A percentile compares a stretch with the other conserved stretches of the same genome.
phyloP scores from a whole-genome alignment of 1,140 invertebrate species.

The Listronotus oregonensis region DNA sequence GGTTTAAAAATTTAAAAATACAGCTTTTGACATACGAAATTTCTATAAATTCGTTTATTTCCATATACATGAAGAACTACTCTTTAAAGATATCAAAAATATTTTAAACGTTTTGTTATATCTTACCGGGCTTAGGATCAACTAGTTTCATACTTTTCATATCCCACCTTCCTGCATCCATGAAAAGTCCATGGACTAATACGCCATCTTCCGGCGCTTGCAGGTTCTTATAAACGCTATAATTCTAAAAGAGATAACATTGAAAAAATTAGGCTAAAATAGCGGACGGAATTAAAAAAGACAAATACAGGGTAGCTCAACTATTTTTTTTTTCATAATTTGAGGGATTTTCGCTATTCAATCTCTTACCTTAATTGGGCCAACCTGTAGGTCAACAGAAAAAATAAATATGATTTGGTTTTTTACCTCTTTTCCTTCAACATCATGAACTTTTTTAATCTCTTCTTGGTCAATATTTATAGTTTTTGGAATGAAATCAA shows the following conservation, averaged over 20 bases:
- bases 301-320: too few relatives aligned
- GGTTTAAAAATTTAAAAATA: too few relatives aligned
- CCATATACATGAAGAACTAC: too few relatives aligned
- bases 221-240: slow-evolving; percentile 62
- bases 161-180: slow-evolving; percentile 87
- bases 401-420: not conserved
- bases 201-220: slow-evolving; percentile 73
- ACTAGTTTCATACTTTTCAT: slow-evolving; percentile 64
- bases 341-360: too few relatives aligned
- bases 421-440: slow-evolving; percentile 53
- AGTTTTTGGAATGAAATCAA: slow-evolving; percentile 70
- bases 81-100: too few relatives aligned
- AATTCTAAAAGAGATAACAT: slow-evolving; percentile 42
- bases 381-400: not conserved
- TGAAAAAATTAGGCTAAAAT: too few relatives aligned
- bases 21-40: too few relatives aligned
- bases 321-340: too few relatives aligned
- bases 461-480: slow-evolving; percentile 69
- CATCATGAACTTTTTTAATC: slow-evolving; percentile 61
- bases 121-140: slow-evolving; percentile 73
- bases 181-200: slow-evolving; percentile 82
- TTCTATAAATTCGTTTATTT: too few relatives aligned
- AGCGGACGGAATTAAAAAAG: too few relatives aligned
- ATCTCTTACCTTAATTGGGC: too few relatives aligned
- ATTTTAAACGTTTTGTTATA: not conserved